phyloP scores from a whole-genome alignment of 2,113 vertebrate genomes.

The Microtus ochrogaster region DNA sequence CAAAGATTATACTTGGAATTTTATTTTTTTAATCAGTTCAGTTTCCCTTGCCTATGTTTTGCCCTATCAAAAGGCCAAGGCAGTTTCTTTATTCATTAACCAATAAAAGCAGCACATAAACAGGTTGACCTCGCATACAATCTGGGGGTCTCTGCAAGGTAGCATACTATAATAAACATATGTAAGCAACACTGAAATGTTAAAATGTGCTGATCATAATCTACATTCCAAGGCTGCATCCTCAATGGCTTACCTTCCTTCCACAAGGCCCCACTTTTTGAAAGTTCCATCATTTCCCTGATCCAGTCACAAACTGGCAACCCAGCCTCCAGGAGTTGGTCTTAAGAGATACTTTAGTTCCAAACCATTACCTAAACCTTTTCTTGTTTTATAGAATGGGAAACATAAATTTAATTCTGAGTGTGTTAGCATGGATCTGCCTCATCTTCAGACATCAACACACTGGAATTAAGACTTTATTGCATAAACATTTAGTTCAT shows the following conservation, averaged over 20 bases:
- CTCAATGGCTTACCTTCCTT: background rate
- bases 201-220: background rate
- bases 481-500: background rate
- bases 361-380: background rate
- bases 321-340: background rate
- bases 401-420: background rate
- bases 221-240: background rate
- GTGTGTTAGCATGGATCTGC: too few species aligned
- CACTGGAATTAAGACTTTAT: background rate
- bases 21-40: too few species aligned
- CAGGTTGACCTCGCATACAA: too few species aligned
- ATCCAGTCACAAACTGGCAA: background rate
- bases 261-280: too few species aligned
- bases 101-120: too few species aligned
- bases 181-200: background rate
- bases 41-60: too few species aligned
- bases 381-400: background rate
- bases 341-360: background rate
- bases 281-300: background rate
- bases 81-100: too few species aligned
- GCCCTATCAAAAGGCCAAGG: too few species aligned
- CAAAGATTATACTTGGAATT: too few species aligned
- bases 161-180: background rate
- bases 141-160: background rate
- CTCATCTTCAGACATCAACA: background rate